These are phyloP conservation scores for Gymnothorax reevesii DNA, from an alignment of 2,797 vertebrate species.

Conservation along the genomic window DNA sequence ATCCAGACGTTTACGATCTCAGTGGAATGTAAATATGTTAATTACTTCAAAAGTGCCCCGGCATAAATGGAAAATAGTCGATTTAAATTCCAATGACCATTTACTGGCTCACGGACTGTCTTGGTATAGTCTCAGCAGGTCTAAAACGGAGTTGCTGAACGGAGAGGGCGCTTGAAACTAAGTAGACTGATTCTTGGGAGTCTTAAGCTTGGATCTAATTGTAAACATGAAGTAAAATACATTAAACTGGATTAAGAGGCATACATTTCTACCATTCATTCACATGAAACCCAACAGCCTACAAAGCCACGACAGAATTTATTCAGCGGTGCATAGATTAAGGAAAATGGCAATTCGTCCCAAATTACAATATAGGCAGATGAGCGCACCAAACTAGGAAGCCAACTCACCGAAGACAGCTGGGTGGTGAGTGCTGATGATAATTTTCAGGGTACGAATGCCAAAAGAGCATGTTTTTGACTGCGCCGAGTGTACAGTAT, in stretches of 20 bases:
- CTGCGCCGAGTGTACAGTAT: conserved; percentile 40
- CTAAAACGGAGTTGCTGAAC: not conserved
- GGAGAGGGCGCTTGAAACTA: not conserved
- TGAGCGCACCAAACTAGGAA: not conserved
- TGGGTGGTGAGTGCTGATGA: conserved; percentile 76
- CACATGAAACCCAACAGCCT: too few relatives aligned
- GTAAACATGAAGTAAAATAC: too few relatives aligned
- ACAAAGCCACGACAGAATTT: not conserved
- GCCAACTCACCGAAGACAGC: conserved; percentile 85
- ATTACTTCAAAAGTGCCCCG: not conserved
- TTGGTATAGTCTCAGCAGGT: not conserved
- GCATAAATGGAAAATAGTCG: not conserved
- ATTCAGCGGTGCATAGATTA: not conserved
- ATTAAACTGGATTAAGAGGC: too few relatives aligned
- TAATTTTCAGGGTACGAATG: conserved; percentile 88
- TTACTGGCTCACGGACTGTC: not conserved
- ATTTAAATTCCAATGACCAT: not conserved
- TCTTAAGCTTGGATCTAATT: too few relatives aligned
- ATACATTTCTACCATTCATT: too few relatives aligned
- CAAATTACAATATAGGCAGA: not conserved
- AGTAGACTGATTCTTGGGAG: not conserved
- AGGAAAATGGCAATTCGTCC: not conserved
- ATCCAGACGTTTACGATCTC: not conserved
- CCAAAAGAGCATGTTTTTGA: conserved; percentile 86
- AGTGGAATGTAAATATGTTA: not conserved